phyloP scores from a whole-genome alignment of 1,140 invertebrate species.

The Papilio dardanus region DNA sequence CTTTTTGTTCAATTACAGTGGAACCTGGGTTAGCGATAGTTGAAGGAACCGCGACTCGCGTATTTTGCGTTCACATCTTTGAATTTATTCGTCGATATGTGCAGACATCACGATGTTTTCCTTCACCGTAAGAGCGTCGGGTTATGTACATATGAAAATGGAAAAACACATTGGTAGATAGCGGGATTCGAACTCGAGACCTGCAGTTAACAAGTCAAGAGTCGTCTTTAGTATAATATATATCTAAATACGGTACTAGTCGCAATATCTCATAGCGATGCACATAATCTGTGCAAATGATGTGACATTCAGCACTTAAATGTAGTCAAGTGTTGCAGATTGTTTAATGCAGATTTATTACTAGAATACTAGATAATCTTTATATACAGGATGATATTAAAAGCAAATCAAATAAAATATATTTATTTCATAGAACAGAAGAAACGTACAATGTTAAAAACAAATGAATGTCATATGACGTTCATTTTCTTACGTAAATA shows the following conservation, averaged over 20 bases:
- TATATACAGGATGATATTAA: background rate
- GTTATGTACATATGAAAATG: too few species aligned
- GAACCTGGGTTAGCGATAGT: too few species aligned
- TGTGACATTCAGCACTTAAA: background rate
- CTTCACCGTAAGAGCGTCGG: too few species aligned
- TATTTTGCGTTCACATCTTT: too few species aligned
- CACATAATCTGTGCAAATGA: constrained; percentile 36
- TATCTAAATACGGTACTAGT: background rate
- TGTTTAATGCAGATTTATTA: constrained; percentile 33
- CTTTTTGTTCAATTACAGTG: constrained; percentile 14
- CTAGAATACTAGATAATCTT: constrained; percentile 2
- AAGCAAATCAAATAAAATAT: background rate
- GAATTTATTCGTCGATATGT: too few species aligned
- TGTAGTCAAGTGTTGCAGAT: constrained; percentile 23
- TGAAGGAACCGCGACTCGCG: too few species aligned
- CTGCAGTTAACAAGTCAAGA: too few species aligned
- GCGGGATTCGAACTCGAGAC: too few species aligned
- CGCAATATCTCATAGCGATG: constrained; percentile 3
- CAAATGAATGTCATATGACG: background rate
- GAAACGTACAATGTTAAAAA: background rate
- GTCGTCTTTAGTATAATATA: too few species aligned
- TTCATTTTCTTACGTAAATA: background rate
- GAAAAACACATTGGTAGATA: too few species aligned
- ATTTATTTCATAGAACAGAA: background rate
- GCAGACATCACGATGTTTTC: too few species aligned